Evolutionary conservation across 2,888 invertebrate species (phyloP).

Genomic region (Cryptocephalus moraei): DNA sequence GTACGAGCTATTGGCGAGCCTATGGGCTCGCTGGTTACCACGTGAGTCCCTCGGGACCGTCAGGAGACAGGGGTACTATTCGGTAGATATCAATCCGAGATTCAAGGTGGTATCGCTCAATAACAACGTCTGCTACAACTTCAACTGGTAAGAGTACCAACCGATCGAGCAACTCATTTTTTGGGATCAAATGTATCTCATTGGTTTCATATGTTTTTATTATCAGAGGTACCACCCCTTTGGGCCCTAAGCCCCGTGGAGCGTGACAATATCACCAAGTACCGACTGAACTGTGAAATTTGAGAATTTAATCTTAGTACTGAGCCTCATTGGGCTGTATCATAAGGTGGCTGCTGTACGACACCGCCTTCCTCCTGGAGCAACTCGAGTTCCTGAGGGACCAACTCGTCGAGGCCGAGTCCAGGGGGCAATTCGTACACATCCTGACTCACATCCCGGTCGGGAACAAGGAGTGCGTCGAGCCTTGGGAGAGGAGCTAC

Average conservation of each 20-base stretch:
- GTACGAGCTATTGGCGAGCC: conserved; percentile 56
- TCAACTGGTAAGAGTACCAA: conserved; percentile 52
- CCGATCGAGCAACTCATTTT: too few species aligned
- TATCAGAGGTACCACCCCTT: too few species aligned
- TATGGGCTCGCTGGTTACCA: conserved; percentile 60
- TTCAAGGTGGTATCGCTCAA: conserved; percentile 68
- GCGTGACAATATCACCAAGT: too few species aligned
- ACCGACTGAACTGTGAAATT: too few species aligned
- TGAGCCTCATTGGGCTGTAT: too few species aligned
- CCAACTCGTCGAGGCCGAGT: conserved; percentile 36
- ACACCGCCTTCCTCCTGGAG: conserved; percentile 59
- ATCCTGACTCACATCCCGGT: conserved; percentile 77
- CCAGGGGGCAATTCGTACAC: conserved; percentile 63
- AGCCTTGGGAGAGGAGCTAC: conserved; percentile 60
- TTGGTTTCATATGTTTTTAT: too few species aligned
- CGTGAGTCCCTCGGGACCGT: conserved; percentile 48
- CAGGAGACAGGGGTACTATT: conserved; percentile 65
- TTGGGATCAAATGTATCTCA: too few species aligned
- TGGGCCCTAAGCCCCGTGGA: too few species aligned
- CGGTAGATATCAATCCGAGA: conserved; percentile 51
- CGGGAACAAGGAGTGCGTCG: conserved; percentile 56
- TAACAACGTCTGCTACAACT: conserved; percentile 65
- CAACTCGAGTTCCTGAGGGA: conserved; percentile 72
- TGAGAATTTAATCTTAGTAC: too few species aligned
- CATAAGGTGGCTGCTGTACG: conserved; percentile 31